Evolutionary conservation across 2,113 vertebrate species (phyloP), one percentile per base, ranked within the genome.

Genomic region (Etia nguti): DNA sequence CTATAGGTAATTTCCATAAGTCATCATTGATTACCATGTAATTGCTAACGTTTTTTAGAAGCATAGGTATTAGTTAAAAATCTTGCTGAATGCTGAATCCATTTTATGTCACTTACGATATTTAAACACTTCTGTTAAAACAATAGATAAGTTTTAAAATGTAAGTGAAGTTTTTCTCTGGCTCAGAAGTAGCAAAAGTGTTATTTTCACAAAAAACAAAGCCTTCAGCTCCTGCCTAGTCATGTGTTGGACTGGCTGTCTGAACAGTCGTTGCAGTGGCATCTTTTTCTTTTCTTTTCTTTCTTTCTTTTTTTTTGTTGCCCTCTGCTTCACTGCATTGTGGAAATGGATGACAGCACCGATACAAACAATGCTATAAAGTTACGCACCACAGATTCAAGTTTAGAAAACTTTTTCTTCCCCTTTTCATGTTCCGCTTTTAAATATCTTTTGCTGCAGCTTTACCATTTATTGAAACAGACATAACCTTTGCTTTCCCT

Each of bases 331-430:
- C 81, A 65, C 77, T 86, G 86, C 82, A 16, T 83, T 77, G 83
- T 83, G 85, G 86, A 92, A 88, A 89, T 29, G 80, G 86, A 90
- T 90, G 91, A 91, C 93, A 94, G 89, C 3, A 22, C 88, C 56
- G 36, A 41, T 88, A 86, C 88, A 91, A 94, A 95, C 89, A 94
- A 68, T 43, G 70, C 60, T 34, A 56, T 50, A 31, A 56, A 91
- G 80, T 85, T 83, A 86, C 57, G 31, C 89, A 84, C 81, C 86
- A 68, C 85, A 84, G 82, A 85, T 46, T 86, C 60, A 2, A 65
- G 18, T 75, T 56, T 38, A 11, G 38, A 59, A 83, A 80, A 46
- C 36, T 48, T 8, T 62, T 81, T 62, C 46, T 52, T 13, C 10
- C 46, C 10, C 6, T 57, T 79, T 10, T 46, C 29, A 50, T 18